Percentiles rank a stretch among this genome's conserved stretches.
Conservation (phyloP, 2,797 vertebrate genomes). For the Malacoctenus gilli region DNA sequence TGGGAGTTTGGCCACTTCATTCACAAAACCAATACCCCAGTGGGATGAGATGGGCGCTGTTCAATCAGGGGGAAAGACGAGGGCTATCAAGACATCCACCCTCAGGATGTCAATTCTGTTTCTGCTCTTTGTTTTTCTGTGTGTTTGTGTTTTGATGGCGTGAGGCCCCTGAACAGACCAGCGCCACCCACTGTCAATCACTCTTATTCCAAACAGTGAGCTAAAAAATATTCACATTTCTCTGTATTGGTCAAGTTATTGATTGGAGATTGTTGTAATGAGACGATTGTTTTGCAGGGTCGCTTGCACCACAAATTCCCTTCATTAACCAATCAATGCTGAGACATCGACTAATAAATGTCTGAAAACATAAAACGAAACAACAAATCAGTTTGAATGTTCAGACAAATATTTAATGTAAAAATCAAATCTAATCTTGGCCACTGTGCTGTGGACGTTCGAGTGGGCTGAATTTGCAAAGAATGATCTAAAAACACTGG, state of each 20-base stretch:
- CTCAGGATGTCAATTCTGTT: slow-evolving; percentile 37
- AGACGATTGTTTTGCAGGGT: background rate
- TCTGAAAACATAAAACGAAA: no score
- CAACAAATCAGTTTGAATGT: no score
- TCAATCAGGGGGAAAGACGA: slow-evolving; percentile 52
- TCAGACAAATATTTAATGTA: no score
- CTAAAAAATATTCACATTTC: slow-evolving; percentile 2
- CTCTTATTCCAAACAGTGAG: background rate
- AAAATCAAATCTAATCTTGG: slow-evolving; percentile 18
- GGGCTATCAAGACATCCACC: slow-evolving; percentile 37
- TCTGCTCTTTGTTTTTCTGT: background rate
- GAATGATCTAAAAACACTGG: no score
- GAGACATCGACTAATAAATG: slow-evolving; percentile 30
- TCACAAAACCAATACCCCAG: slow-evolving; percentile 78
- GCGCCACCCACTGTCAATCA: background rate
- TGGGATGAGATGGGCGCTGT: slow-evolving; percentile 64
- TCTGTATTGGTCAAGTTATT: no score
- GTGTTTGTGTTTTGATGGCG: slow-evolving; percentile 14
- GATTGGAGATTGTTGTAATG: slow-evolving; percentile 14
- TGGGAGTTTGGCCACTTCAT: slow-evolving; percentile 77
- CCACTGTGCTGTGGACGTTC: background rate
- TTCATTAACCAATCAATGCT: slow-evolving; percentile 24
- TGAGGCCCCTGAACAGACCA: no score
- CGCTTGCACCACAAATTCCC: background rate
- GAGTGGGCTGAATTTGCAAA: no score